phyloP scores from a whole-genome alignment of 2,113 vertebrate species.

The Geococcyx californianus region DNA sequence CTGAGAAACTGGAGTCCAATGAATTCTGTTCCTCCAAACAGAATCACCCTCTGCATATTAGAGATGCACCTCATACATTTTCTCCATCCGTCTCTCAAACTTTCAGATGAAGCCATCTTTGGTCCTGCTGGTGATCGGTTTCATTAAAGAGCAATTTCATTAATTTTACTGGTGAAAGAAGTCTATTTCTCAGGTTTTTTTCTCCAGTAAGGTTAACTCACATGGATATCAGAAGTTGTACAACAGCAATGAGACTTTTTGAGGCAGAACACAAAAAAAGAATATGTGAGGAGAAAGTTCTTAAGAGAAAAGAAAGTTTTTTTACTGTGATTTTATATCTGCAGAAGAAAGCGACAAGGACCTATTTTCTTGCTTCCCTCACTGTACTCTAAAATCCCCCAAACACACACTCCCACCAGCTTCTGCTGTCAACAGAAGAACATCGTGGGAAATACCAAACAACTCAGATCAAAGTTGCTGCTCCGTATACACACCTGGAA shows the following conservation, averaged over 20 bases:
- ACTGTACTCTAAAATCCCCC: background rate
- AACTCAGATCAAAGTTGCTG: background rate
- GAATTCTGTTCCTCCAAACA: background rate
- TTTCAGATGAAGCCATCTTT: background rate
- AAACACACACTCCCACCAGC: background rate
- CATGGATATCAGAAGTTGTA: background rate
- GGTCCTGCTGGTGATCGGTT: background rate
- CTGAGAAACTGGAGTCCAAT: background rate
- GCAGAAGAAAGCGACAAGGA: background rate
- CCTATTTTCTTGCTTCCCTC: background rate
- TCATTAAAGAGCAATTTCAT: background rate
- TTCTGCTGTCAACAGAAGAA: background rate
- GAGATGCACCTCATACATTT: background rate
- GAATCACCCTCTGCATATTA: background rate
- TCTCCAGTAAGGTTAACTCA: background rate
- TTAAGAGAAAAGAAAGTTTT: background rate
- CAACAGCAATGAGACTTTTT: background rate
- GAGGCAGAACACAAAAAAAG: background rate
- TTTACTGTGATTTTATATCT: background rate
- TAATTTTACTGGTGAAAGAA: background rate
- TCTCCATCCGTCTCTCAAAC: background rate
- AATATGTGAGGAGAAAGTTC: fast-evolving
- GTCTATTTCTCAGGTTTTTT: background rate
- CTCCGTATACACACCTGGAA: background rate
- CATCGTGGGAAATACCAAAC: background rate